phyloP scores from a whole-genome alignment of 1,140 invertebrate species.

The Drosophila sp. region DNA sequence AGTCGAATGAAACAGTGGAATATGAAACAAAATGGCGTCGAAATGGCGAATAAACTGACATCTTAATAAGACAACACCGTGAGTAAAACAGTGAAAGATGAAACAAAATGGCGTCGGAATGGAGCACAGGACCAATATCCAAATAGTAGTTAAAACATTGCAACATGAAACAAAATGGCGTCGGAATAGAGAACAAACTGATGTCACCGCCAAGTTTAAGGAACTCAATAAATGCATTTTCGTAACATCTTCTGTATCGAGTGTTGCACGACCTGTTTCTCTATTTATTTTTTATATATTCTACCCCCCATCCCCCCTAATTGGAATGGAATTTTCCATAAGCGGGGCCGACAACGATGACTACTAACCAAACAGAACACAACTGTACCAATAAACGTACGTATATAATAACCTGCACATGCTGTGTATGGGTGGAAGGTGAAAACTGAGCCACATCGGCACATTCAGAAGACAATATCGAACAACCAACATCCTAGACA shows the following conservation, averaged over 20 bases:
- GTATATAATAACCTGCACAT: not conserved
- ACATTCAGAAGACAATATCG: not conserved
- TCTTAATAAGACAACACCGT: too few species aligned
- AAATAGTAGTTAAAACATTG: too few species aligned
- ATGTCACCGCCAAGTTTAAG: too few species aligned
- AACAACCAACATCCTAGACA: not conserved
- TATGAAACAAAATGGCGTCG: too few species aligned
- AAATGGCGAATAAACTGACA: too few species aligned
- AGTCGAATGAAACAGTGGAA: not conserved
- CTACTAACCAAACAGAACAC: conserved; percentile 3
- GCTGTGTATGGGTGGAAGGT: not conserved
- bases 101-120: too few species aligned
- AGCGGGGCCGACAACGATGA: not conserved
- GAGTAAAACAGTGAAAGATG: too few species aligned
- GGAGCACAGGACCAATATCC: too few species aligned
- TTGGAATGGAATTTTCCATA: conserved; percentile 2
- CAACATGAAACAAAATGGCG: too few species aligned
- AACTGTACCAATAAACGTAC: conserved; percentile 12
- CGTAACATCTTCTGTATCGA: not conserved
- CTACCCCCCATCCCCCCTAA: too few species aligned
- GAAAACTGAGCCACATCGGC: not conserved
- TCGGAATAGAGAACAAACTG: too few species aligned
- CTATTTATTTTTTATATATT: not conserved
- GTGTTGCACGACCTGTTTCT: not conserved
- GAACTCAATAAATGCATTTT: too few species aligned